phyloP scores from a whole-genome alignment of 2,797 vertebrate genomes.

The Simalia tracyae region DNA sequence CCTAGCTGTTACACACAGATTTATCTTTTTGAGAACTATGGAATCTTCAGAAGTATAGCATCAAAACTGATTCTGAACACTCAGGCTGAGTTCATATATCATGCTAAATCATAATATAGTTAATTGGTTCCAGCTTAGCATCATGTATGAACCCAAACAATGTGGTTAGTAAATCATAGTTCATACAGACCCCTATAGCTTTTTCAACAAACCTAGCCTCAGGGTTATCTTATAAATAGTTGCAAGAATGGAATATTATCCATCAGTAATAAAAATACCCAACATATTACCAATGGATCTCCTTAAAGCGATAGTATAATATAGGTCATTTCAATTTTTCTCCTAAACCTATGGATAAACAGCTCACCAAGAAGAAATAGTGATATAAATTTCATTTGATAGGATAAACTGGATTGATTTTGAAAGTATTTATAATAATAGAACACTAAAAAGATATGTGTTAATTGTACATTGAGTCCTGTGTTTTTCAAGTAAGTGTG shows the following conservation, averaged over 20 bases:
- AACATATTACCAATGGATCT: not conserved
- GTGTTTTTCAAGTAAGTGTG: not conserved
- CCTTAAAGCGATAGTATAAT: not conserved
- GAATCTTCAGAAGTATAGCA: not conserved
- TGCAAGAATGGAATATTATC: not conserved
- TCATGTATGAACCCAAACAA: too few species aligned
- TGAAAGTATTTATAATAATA: not conserved
- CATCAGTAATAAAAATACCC: not conserved
- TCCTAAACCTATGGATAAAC: not conserved
- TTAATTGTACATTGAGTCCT: not conserved
- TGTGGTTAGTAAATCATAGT: not conserved
- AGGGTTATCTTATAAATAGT: not conserved
- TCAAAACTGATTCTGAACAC: not conserved
- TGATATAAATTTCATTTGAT: not conserved
- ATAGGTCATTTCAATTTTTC: not conserved
- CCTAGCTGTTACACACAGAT: not conserved
- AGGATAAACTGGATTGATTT: constrained; percentile 1
- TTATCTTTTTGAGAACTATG: constrained; percentile 6
- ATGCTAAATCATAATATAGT: not conserved
- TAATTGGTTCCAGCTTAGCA: not conserved
- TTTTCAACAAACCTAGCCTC: not conserved
- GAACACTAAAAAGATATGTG: not conserved
- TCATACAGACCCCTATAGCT: not conserved
- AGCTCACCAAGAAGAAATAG: not conserved
- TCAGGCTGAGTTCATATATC: not conserved